These are phyloP conservation scores for Ylistrum balloti DNA, from an alignment of 1,140 invertebrate species.

Conservation along the genomic window DNA sequence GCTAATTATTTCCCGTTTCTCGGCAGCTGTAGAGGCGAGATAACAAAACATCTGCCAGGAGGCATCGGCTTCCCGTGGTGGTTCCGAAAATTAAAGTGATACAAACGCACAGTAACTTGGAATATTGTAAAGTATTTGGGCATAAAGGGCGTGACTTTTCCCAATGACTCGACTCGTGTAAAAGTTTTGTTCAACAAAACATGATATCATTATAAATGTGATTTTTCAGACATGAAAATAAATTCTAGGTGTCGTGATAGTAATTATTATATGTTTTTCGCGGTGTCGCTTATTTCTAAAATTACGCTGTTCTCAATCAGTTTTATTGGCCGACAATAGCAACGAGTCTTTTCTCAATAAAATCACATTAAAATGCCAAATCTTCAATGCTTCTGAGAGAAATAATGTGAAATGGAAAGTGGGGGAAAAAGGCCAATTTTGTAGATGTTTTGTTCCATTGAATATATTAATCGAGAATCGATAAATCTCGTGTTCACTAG, in stretches of 20 bases:
- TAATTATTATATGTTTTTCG: conserved; percentile 36
- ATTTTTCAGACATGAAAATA: not conserved
- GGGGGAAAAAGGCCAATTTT: not conserved
- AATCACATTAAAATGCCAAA: not conserved
- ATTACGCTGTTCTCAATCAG: conserved; percentile 8
- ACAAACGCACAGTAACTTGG: conserved; percentile 4
- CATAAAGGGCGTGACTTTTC: conserved; percentile 14
- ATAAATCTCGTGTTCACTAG: not conserved
- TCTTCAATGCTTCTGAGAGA: not conserved
- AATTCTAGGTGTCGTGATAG: conserved; percentile 17
- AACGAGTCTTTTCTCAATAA: conserved; percentile 18
- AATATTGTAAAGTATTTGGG: conserved; percentile 40
- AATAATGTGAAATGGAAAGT: too few species aligned
- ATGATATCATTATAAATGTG: conserved; percentile 15
- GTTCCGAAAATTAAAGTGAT: conserved; percentile 9
- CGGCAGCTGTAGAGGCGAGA: not conserved
- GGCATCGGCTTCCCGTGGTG: not conserved
- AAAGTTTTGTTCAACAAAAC: conserved; percentile 26
- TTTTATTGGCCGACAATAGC: conserved; percentile 8
- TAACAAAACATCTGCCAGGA: conserved; percentile 33
- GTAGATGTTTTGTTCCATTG: conserved; percentile 17
- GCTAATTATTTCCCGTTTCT: conserved; percentile 38
- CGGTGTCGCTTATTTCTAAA: not conserved
- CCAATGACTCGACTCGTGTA: not conserved
- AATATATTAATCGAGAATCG: conserved; percentile 22